Conservation (phyloP, 1,140 invertebrate species). For the Drosophila suzukii region DNA sequence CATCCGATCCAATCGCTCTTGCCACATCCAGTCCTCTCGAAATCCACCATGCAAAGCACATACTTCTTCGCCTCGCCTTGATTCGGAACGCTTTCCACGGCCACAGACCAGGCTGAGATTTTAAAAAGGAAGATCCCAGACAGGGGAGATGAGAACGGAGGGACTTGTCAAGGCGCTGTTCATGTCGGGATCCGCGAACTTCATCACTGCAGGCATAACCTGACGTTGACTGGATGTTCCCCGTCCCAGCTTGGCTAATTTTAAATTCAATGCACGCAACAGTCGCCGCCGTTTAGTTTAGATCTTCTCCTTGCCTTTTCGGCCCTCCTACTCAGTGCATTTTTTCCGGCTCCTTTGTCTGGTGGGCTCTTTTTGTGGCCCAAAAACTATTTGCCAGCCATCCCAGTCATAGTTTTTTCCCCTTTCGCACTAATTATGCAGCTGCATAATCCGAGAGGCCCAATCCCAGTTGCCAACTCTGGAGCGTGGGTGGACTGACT, state of each 20-base stretch:
- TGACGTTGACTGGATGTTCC: conserved; percentile 32
- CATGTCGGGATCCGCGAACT: conserved; percentile 46
- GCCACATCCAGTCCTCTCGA: background rate
- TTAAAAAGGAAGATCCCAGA: background rate
- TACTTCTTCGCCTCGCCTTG: conserved; percentile 25
- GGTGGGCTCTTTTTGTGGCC: conserved; percentile 34
- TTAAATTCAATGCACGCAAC: conserved; percentile 81
- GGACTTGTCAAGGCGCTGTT: conserved; percentile 32
- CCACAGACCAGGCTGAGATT: conserved; percentile 45
- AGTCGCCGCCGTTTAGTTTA: conserved; percentile 69
- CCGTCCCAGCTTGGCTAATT: conserved; percentile 53
- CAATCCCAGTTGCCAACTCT: conserved; percentile 43
- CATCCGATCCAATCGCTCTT: conserved; percentile 1
- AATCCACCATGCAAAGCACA: conserved; percentile 56
- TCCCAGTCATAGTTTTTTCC: conserved; percentile 25
- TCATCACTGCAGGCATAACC: conserved; percentile 45
- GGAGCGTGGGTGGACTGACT: conserved; percentile 61
- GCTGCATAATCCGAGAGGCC: conserved; percentile 50
- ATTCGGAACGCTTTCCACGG: conserved; percentile 44
- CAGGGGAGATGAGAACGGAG: background rate
- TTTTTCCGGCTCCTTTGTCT: conserved; percentile 24
- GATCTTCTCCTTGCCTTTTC: conserved; percentile 32
- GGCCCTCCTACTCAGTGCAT: conserved; percentile 9
- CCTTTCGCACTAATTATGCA: conserved; percentile 76
- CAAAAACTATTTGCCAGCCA: conserved; percentile 72